These are phyloP conservation scores for Planiliza haematocheilus DNA, from an alignment of 2,113 vertebrate species.

Conservation along the genomic window DNA sequence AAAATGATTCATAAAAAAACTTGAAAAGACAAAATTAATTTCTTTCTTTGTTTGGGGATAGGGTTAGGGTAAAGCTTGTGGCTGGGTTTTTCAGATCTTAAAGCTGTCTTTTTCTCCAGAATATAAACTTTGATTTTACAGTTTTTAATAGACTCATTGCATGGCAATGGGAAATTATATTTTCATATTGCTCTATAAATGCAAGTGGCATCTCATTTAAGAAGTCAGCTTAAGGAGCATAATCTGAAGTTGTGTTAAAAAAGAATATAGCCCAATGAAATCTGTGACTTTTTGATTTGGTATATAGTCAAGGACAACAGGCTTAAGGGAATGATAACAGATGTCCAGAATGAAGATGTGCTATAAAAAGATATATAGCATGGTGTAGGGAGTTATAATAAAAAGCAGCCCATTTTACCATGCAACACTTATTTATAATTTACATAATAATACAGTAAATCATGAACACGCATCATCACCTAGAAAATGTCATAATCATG, in stretches of 20 bases:
- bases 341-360: background rate
- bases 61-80: conserved; percentile 22
- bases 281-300: background rate
- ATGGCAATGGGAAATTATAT: background rate
- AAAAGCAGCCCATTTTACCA: too few species aligned
- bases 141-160: background rate
- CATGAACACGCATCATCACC: too few species aligned
- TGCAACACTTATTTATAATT: too few species aligned
- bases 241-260: too few species aligned
- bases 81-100: background rate
- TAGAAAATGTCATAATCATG: too few species aligned
- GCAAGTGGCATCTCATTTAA: too few species aligned
- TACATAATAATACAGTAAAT: too few species aligned
- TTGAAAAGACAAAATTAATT: conserved; percentile 24
- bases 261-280: background rate
- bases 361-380: too few species aligned
- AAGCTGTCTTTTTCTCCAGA: background rate
- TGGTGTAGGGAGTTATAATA: too few species aligned
- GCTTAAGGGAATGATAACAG: background rate
- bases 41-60: background rate
- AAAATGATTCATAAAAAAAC: too few species aligned
- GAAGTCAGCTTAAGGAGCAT: background rate
- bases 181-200: conserved; percentile 14
- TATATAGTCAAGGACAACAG: background rate
- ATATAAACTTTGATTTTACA: background rate